Evolutionary conservation across 2,113 vertebrate genomes (phyloP).

Genomic region (Chinchilla lanigera): DNA sequence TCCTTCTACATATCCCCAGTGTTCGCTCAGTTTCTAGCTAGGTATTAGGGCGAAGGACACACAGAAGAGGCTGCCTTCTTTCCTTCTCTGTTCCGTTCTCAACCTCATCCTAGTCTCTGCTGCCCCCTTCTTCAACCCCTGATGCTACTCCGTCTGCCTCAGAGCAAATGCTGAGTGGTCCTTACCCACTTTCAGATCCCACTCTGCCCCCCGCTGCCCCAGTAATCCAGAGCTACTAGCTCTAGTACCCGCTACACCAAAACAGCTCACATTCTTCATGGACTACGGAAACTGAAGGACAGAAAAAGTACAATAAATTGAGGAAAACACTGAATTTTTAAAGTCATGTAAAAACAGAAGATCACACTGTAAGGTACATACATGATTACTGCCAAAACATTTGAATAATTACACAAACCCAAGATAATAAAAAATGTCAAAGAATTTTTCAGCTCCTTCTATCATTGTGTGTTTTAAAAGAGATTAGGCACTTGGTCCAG

Average conservation of each 20-base stretch:
- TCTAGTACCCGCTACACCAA: not conserved
- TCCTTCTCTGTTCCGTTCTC: not conserved
- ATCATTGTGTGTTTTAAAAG: not conserved
- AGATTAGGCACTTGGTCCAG: not conserved
- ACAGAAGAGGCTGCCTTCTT: not conserved
- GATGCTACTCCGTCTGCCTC: not conserved
- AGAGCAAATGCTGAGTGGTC: not conserved
- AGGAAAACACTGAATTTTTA: slow-evolving; percentile 8
- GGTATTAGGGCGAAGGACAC: not conserved
- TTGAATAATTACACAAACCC: not conserved
- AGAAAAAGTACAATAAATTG: not conserved
- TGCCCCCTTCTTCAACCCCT: not conserved
- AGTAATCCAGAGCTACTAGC: not conserved
- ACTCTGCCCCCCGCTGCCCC: not conserved
- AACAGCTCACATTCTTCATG: not conserved
- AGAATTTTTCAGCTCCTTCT: not conserved
- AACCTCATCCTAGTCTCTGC: not conserved
- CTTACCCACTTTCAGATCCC: not conserved
- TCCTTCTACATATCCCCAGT: not conserved
- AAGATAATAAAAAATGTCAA: not conserved
- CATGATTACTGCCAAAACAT: not conserved
- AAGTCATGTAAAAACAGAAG: slow-evolving; percentile 15
- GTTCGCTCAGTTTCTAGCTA: not conserved
- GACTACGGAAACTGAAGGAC: not conserved
- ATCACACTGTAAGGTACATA: not conserved